Evolutionary conservation across 2,797 vertebrate genomes (phyloP), one percentile per base, ranked within the genome.

Genomic region (Pseudochirops cupreus): DNA sequence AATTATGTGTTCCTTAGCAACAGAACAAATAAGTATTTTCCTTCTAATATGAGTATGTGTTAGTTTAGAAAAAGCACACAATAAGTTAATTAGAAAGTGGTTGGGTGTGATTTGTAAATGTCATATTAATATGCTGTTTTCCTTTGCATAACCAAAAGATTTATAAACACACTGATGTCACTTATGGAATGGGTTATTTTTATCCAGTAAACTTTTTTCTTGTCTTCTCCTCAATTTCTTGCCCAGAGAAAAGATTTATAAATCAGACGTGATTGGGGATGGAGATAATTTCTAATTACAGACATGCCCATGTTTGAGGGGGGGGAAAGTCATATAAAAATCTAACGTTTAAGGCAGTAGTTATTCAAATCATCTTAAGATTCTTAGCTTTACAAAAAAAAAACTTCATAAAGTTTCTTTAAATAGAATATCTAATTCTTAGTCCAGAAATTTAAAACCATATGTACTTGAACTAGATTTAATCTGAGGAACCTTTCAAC

Each of bases 31-130:
- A 98, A 99, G 94, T 98, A 98, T 98, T 98, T 98, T 97, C 97
- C 96, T 97, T 98, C 97, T 98, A 98, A 98, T 98, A 97, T 96
- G 98, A 98, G 97, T 96, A 96, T 98, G 96, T 97, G 98, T 98
- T 98, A 98, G 98, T 98, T 98, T 98, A 98, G 98, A 98, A 98
- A 98, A 98, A 97, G 97, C 98, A 98, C 98, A 98, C 98, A 98
- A 97, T 98, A 98, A 98, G 98, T 98, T 99, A 99, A 99, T 99
- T 98, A 99, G 98, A 98, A 98, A 98, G 98, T 0, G 98, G 98
- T 98, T 98, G 98, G 98, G 98, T 98, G 98, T 98, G 98, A 98
- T 99, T 98, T 98, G 97, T 99, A 99, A 98, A 99, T 99, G 98
- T 99, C 98, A 98, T 98, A 98, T 99, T 98, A 99, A 98, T 98